These are phyloP conservation scores for Pteropus rufus DNA, from an alignment of 2,797 vertebrate species.

Conservation along the genomic window DNA sequence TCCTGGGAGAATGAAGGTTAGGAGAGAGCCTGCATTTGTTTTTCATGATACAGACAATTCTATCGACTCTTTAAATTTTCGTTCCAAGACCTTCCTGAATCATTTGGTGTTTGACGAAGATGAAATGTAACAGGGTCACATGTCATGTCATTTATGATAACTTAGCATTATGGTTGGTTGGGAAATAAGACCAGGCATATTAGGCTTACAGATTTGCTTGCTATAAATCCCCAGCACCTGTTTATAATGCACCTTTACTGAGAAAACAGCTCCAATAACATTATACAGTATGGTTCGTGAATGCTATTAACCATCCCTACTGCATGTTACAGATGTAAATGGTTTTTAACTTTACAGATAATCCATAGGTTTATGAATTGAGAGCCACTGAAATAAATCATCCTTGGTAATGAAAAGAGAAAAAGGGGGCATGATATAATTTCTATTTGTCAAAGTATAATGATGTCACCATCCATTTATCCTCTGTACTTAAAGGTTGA, in stretches of 20 bases:
- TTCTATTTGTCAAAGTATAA: conserved; percentile 84
- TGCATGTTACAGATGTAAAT: conserved; percentile 73
- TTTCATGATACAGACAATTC: conserved; percentile 72
- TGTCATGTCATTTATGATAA: conserved; percentile 59
- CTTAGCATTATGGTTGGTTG: conserved; percentile 44
- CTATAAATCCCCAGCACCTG: conserved; percentile 38
- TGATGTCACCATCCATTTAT: conserved; percentile 87
- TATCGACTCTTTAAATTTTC: conserved; percentile 63
- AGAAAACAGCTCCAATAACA: conserved; percentile 60
- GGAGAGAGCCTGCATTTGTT: conserved; percentile 61
- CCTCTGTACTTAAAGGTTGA: conserved; percentile 84
- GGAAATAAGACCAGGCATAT: conserved; percentile 66
- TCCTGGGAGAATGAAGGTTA: conserved; percentile 44
- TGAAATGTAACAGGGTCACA: conserved; percentile 64
- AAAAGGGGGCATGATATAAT: conserved; percentile 78
- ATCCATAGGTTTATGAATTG: conserved; percentile 79
- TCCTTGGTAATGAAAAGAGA: conserved; percentile 79
- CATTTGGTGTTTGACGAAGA: conserved; percentile 58
- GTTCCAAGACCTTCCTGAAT: conserved; percentile 62
- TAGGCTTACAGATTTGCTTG: conserved; percentile 58
- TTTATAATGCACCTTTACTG: conserved; percentile 63
- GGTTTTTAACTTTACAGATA: conserved; percentile 76
- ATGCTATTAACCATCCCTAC: conserved; percentile 60
- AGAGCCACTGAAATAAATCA: conserved; percentile 82
- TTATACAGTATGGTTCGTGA: conserved; percentile 43